Base-by-base conservation (phyloP, 2,888 invertebrate species). In the Sericinus montela region DNA sequence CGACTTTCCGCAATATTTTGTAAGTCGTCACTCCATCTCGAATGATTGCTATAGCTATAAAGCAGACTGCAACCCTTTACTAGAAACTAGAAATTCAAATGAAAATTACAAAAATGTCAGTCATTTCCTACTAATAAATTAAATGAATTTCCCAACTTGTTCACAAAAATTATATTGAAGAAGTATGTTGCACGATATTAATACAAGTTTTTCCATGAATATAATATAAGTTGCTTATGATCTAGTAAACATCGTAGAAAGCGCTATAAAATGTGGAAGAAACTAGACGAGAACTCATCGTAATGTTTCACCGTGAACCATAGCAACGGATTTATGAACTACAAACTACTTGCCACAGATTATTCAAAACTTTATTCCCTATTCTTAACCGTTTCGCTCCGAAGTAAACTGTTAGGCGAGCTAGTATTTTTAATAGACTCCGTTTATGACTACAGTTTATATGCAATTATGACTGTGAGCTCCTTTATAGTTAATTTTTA, bases 231-330 rank as follows among this genome's bases (percentile, higher is more conserved):
- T 19, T 30, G 9, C 9, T 9, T 43, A 39, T 14, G 25, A 15
- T 25, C 45, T 7, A 15, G 32, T 13, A 15, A 30, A 39, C 23
- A 34, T 30, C 3, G 19, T 10, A 19, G 37, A 19, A 39, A n/a
- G 15, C 25, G 11, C 25, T 16, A 35, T 49, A 44, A 44, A 35
- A 49, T 44, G 28, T 29, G 29, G 34, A 13, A 39, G 34, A 35
- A 39, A 45, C 28, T 40, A 38, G 36, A 19, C 35, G 19, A 36
- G 39, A 50, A 30, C 35, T 50, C 29, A 32, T 25, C 45, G 36
- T 50, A 45, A 50, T 50, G 30, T 36, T 29, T 50, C 37, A 45
- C 36, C 32, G 40, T 36, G 25, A 35, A 44, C 13, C 36, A 40
- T 40, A 16, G 35, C 39, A n/a, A 15, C 34, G 29, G 40, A 45